Evolutionary conservation across 2,888 invertebrate genomes (phyloP), one percentile per base, ranked within the genome.

Genomic region (Phalera bucephala): DNA sequence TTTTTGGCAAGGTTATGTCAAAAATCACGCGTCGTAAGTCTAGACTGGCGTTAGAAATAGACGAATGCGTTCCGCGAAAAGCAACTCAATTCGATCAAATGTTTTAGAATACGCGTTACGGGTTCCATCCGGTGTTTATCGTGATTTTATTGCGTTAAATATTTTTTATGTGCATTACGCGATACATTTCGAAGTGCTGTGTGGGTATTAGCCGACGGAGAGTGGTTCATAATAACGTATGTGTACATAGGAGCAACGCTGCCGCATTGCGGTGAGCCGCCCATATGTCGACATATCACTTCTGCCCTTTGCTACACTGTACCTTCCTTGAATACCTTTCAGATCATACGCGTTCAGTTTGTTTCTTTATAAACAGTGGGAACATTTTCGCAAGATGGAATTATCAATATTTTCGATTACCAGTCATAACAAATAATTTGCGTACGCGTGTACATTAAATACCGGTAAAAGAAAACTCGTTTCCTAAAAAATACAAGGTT

Each of bases 241-340:
- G 80, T 80, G 80, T 83, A 80, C 79, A 80, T 78, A 80, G 73
- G 77, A 80, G 76, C 66, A 74, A 72, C 75, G 73, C 72, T 84
- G 83, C 83, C 87, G 87, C 87, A 87, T 76, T 87, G 87, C 87
- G 84, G 86, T 77, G 80, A 64, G 74, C 71, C 76, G 75, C 73
- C 68, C 81, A 73, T 77, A 72, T 83, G 85, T 80, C 83, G 80
- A 83, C 83, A 85, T 75, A 84, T 81, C 79, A 78, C 77, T 80
- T 68, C 71, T 82, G 82, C 83, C 82, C 82, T 85, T 86, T 81
- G 71, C 77, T 67, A 70, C 60, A 53, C 52, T 59, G 46, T 50
- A 42, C 58, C 44, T 55, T 61, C 65, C 65, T 70, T 62, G 58
- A 68, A 70, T 73, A 70, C 60, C 61, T 72, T 68, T 67, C 55